These are phyloP conservation scores for Gortyna flavago DNA, from an alignment of 2,888 invertebrate genomes.

Conservation along the genomic window DNA sequence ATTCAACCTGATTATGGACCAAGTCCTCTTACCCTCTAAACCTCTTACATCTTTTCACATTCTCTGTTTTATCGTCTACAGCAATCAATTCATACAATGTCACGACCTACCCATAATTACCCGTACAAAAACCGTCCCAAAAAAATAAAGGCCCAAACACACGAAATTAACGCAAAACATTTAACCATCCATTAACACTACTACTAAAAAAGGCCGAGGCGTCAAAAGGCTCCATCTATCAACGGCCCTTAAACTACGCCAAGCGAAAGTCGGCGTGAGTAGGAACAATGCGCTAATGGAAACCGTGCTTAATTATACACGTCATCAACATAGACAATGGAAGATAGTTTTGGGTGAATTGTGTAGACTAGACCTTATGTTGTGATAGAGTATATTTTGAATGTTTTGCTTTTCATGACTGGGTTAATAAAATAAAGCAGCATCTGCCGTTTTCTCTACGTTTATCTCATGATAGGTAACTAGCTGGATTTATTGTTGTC, in stretches of 20 bases:
- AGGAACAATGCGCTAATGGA: constrained; percentile 65
- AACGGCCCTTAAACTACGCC: constrained; percentile 54
- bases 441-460: background rate
- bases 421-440: background rate
- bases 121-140: constrained; percentile 31
- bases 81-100: constrained; percentile 16
- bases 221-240: constrained; percentile 66
- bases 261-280: constrained; percentile 62
- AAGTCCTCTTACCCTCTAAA: no score
- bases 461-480: background rate
- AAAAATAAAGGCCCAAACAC: constrained; percentile 49
- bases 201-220: constrained; percentile 60
- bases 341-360: constrained; percentile 43
- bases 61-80: background rate
- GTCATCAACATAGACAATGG: constrained; percentile 63
- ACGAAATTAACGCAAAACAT: constrained; percentile 60
- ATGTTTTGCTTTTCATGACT: background rate
- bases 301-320: constrained; percentile 63
- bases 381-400: constrained; percentile 21
- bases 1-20: background rate
- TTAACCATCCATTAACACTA: constrained; percentile 61
- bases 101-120: constrained; percentile 27
- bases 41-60: no score
- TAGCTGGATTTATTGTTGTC: background rate
- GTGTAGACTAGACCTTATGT: constrained; percentile 34